Evolutionary conservation across 2,797 vertebrate species (phyloP), one percentile per base, ranked within the genome.

Genomic region (Pristis pectinata): DNA sequence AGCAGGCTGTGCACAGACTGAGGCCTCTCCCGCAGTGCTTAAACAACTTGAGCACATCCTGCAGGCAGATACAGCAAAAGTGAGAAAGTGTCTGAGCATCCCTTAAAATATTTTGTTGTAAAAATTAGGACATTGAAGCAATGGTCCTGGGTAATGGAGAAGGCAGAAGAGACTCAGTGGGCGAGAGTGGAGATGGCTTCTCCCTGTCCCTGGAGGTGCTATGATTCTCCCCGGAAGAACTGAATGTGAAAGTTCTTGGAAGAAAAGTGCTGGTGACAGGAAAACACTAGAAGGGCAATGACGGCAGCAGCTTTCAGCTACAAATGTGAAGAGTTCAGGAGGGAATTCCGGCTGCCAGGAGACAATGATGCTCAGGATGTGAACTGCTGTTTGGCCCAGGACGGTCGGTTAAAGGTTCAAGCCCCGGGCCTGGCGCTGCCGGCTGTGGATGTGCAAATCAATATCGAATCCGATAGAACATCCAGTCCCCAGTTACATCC

Each of bases 241-340:
- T 98, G 94, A 96, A 96, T 0, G 96, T 97, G 79, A 95, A 95
- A 72, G 96, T 97, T 95, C 97, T 98, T 96, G 80, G 80, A 83
- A 83, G 80, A 83, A 83, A 83, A 83, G 80, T 83, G 80, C 41
- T 83, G 80, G 80, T 83, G 77, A n/a, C 13, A 44, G 91, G 61
- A 72, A 72, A 49, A 67, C 24, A 70, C 6, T 34, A 89, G 85
- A 64, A 64, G 85, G 64, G 34, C 2, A 34, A 61, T 9, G 85
- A 89, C 61, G 59, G 56, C 10, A n/a, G 85, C 34, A 97, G 97
- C 0, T 98, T 96, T 61, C 96, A 97, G 97, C 0, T 98, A 97
- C 97, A 97, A 96, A 95, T 97, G 97, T 76, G 97, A 98, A 95
- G 97, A 98, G 96, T 98, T 98, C 96, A 97, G 97, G 94, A 97